Percentiles rank a stretch among this genome's conserved stretches.
Conservation (phyloP, 2,888 invertebrate genomes). For the Tubulanus polymorphus region DNA sequence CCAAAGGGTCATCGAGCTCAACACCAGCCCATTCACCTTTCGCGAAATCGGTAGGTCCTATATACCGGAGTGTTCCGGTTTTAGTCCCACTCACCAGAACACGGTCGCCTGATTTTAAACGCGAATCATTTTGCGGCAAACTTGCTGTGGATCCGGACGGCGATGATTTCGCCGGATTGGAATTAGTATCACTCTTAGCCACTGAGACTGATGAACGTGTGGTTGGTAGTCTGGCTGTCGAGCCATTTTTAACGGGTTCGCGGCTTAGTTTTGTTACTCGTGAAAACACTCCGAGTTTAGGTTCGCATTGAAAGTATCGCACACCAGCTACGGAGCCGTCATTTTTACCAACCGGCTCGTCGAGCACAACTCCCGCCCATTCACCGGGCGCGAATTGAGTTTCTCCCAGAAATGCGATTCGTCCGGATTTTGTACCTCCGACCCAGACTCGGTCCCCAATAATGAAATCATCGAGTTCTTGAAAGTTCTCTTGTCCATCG, state of each 20-base stretch:
- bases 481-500: too few relatives aligned
- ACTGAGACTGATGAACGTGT: not conserved
- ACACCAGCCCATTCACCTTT: slow-evolving; percentile 93
- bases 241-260: slow-evolving; percentile 22
- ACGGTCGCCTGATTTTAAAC: slow-evolving; percentile 41
- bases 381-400: slow-evolving; percentile 52
- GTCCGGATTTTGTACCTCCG: slow-evolving; percentile 49
- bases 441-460: slow-evolving; percentile 89
- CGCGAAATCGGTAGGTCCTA: slow-evolving; percentile 87
- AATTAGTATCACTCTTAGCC: slow-evolving; percentile 21
- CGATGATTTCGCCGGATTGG: slow-evolving; percentile 25
- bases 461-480: slow-evolving; percentile 91
- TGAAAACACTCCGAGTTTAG: slow-evolving; percentile 51
- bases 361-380: slow-evolving; percentile 52
- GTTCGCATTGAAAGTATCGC: slow-evolving; percentile 52
- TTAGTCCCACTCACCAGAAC: slow-evolving; percentile 59
- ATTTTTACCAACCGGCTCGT: slow-evolving; percentile 52
- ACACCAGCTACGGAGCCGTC: slow-evolving; percentile 52
- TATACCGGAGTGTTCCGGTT: slow-evolving; percentile 77
- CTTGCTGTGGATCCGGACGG: slow-evolving; percentile 20
- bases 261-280: slow-evolving; percentile 67
- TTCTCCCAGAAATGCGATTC: slow-evolving; percentile 51
- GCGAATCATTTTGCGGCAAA: not conserved
- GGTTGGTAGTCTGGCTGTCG: not conserved
- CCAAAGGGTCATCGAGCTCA: slow-evolving; percentile 86